Percentiles rank a stretch among this genome's conserved stretches.
These are phyloP conservation scores for Neomicropteryx cornuta DNA, from an alignment of 1,140 invertebrate species.

Conservation along the genomic window DNA sequence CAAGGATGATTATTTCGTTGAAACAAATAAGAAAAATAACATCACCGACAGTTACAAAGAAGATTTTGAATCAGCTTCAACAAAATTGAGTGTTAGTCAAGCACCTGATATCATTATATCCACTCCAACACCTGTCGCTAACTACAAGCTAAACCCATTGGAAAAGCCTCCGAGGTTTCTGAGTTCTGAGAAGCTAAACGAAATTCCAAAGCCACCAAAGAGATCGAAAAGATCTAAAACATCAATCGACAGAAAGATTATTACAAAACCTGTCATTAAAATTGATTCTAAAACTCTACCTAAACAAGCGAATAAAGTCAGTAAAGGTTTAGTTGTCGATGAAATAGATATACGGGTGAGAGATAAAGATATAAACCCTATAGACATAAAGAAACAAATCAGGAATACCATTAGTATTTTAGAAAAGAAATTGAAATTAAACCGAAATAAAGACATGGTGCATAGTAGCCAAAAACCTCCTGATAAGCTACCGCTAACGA, in stretches of 20 bases:
- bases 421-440: slow-evolving; percentile 34
- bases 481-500: slow-evolving; percentile 48
- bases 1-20: slow-evolving; percentile 55
- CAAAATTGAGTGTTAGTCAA: too few relatives aligned
- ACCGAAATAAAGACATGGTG: slow-evolving; percentile 47
- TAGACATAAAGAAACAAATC: slow-evolving; percentile 31
- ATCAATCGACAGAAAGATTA: slow-evolving; percentile 24
- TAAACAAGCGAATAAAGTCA: slow-evolving; percentile 29
- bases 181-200: slow-evolving; percentile 21
- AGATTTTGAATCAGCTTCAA: too few relatives aligned
- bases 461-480: slow-evolving; percentile 55
- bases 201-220: slow-evolving; percentile 28
- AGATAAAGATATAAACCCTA: slow-evolving; percentile 19
- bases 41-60: too few relatives aligned
- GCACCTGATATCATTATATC: too few relatives aligned
- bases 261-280: slow-evolving; percentile 22
- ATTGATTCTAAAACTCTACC: slow-evolving; percentile 22
- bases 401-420: slow-evolving; percentile 34
- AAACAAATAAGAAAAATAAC: slow-evolving; percentile 16
- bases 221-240: slow-evolving; percentile 21
- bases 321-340: slow-evolving; percentile 28
- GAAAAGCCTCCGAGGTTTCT: slow-evolving; percentile 36
- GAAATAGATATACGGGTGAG: slow-evolving; percentile 28
- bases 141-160: slow-evolving; percentile 35
- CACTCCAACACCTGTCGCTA: slow-evolving; percentile 16